phyloP scores from a whole-genome alignment of 2,888 invertebrate species.

The Neria commutata region DNA sequence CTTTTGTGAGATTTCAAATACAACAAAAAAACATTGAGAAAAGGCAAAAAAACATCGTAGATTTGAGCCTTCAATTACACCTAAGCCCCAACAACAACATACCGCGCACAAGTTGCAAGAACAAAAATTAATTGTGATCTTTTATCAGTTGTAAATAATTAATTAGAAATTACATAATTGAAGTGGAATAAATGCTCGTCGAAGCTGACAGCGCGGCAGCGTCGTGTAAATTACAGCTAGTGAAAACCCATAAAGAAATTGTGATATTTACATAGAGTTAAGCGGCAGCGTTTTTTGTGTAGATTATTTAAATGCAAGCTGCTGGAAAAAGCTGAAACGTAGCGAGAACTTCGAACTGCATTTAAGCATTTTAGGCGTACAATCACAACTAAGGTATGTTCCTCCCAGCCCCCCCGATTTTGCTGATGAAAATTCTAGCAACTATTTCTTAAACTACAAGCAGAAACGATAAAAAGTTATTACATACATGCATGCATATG shows the following conservation, averaged over 20 bases:
- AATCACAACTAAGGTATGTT: slow-evolving; percentile 50
- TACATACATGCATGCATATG: too few species aligned
- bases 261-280: slow-evolving; percentile 42
- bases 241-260: slow-evolving; percentile 35
- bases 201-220: slow-evolving; percentile 36
- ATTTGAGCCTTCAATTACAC: too few species aligned
- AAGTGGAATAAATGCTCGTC: slow-evolving; percentile 16
- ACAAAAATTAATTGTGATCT: slow-evolving; percentile 31
- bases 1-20: background rate
- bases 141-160: slow-evolving; percentile 18
- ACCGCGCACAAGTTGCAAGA: slow-evolving; percentile 30
- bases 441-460: too few species aligned
- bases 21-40: background rate
- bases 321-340: slow-evolving; percentile 27
- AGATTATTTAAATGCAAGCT: slow-evolving; percentile 31
- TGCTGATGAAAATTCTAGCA: too few species aligned
- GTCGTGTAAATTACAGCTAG: slow-evolving; percentile 36
- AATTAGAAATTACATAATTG: slow-evolving; percentile 33
- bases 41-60: too few species aligned
- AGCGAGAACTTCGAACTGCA: slow-evolving; percentile 39
- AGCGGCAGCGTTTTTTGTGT: slow-evolving; percentile 36
- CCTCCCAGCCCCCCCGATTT: too few species aligned
- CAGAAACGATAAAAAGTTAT: too few species aligned
- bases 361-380: slow-evolving; percentile 25
- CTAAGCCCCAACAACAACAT: background rate